A percentile compares a stretch with the other conserved stretches of the same genome.
phyloP scores from a whole-genome alignment of 2,888 invertebrate genomes.

The Synanthedon vespiformis region DNA sequence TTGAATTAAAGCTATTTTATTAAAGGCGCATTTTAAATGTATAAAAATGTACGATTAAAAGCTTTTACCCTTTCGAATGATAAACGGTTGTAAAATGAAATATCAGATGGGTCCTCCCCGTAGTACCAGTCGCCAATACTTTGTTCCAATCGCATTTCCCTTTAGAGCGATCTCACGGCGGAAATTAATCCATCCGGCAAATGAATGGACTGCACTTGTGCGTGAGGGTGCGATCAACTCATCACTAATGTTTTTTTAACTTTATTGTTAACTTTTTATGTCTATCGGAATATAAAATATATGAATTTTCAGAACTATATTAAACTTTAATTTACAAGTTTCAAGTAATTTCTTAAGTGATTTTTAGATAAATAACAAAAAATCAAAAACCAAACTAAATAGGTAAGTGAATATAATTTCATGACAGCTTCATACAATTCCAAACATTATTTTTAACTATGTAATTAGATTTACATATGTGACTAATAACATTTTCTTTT shows the following conservation, averaged over 20 bases:
- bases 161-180: conserved; percentile 62
- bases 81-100: conserved; percentile 49
- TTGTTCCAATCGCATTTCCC: conserved; percentile 67
- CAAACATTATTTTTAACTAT: too few species aligned
- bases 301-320: too few species aligned
- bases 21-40: not conserved
- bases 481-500: too few species aligned
- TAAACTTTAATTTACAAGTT: too few species aligned
- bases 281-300: too few species aligned
- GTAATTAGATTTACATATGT: too few species aligned
- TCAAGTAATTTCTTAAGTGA: too few species aligned
- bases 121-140: conserved; percentile 4
- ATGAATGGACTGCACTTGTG: conserved; percentile 66
- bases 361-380: too few species aligned
- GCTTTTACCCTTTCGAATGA: conserved; percentile 23
- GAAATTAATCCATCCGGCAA: conserved; percentile 67
- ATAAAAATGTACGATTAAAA: conserved; percentile 1
- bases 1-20: too few species aligned
- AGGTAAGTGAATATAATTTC: too few species aligned
- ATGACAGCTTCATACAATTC: too few species aligned
- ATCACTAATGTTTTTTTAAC: conserved; percentile 30
- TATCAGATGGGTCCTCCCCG: conserved; percentile 33
- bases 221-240: conserved; percentile 41
- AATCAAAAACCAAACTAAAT: too few species aligned
- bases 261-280: not conserved